Evolutionary conservation across 2,888 invertebrate genomes (phyloP).

Genomic region (Steinernema carpocapsae): DNA sequence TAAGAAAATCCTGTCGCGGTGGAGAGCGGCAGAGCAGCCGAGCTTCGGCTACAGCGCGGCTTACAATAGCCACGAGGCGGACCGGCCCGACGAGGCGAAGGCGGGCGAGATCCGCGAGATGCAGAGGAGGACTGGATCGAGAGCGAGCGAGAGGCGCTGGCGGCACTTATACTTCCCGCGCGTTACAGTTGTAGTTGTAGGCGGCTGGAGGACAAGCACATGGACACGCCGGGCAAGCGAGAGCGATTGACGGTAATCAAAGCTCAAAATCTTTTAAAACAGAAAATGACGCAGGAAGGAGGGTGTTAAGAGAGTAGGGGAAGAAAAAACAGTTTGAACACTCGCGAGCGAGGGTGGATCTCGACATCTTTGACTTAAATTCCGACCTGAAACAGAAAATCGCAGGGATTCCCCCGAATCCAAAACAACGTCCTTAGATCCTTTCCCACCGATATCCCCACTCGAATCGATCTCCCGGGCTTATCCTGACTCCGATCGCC

Average conservation of each 20-base stretch:
- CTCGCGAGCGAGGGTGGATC: too few relatives aligned
- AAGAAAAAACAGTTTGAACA: too few relatives aligned
- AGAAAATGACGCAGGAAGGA: not conserved
- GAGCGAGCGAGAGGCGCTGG: constrained; percentile 2
- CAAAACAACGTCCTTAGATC: too few relatives aligned
- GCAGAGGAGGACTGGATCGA: not conserved
- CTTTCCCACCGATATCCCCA: too few relatives aligned
- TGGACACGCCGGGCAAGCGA: not conserved
- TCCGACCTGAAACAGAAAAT: too few relatives aligned
- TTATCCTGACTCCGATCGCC: too few relatives aligned
- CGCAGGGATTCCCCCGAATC: too few relatives aligned
- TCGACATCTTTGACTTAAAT: too few relatives aligned
- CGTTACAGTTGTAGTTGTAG: constrained; percentile 20
- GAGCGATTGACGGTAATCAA: too few relatives aligned
- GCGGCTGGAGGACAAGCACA: not conserved
- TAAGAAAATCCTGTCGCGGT: not conserved
- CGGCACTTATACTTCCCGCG: constrained; percentile 32
- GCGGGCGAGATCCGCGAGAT: constrained; percentile 13
- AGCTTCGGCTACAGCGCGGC: not conserved
- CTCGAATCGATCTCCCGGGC: too few relatives aligned
- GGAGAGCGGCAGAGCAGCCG: constrained; percentile 19
- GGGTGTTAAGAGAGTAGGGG: too few relatives aligned
- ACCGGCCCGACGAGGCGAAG: not conserved
- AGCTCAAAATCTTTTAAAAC: not conserved
- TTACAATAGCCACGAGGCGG: constrained; percentile 22